Evolutionary conservation across 2,888 invertebrate species (phyloP), one percentile per base, ranked within the genome.

Genomic region (Drosophila flavopinicola): DNA sequence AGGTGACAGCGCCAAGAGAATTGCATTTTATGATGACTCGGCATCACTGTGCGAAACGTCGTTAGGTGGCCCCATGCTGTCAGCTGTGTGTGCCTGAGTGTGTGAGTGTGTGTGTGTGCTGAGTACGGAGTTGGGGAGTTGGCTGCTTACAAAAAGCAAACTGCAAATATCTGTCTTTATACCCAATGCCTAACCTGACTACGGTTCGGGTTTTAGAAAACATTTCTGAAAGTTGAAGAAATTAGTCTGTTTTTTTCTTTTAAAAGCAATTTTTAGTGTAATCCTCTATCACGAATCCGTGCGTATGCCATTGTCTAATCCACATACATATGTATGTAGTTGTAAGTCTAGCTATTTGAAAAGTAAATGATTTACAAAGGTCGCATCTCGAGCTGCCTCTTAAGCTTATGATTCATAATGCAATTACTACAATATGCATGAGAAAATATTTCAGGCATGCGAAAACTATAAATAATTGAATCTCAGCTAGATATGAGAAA

Each of bases 11-110:
- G 66, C 30, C 64, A 63, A 72, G 74, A 72, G 70, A 72, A 79
- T 60, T 74, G 72, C 78, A 78, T 59, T 70, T 75, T 65, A 60
- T 79, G 83, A 80, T 77, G 82, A 80, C 73, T 73, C 7, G 61
- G 41, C 79, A 72, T 57, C 66, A 72, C 54, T 68, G 74, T 70
- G 20, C 24, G 17, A 59, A 69, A 58, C 38, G 41, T 70, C 44
- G 74, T 60, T 74, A 70, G 64, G 41, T 52, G 23, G 27, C 39
- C 39, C 23, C 37, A 6, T 47, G 35, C 15, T 13, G 13, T 9
- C 32, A 52, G 20, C 35, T 9, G 41, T 6, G 6, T 11, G 30
- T 15, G 23, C 6, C 9, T 15, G 47, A 6, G n/a, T 17, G 24
- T n/a, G 15, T 17, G 33, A 1, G 13, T 15, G 5, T 15, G 15